Evolutionary conservation across 2,113 vertebrate species (phyloP), one percentile per base, ranked within the genome.

Genomic region (Neofelis nebulosa): DNA sequence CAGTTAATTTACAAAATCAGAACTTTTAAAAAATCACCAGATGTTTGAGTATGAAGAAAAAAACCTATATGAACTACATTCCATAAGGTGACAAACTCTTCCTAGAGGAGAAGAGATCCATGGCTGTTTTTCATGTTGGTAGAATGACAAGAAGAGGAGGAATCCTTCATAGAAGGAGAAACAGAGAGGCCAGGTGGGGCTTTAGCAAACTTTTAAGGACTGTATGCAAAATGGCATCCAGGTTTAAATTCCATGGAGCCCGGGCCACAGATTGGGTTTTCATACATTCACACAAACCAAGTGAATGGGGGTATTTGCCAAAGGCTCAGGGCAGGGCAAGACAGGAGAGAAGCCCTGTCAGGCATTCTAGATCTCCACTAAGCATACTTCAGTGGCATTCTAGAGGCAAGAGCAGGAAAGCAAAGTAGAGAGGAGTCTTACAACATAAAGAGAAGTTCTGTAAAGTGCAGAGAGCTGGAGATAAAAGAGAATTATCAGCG

Each of bases 1-100:
- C 45, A 74, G 52, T 94, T 97, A 90, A 95, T 95, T 92, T 92
- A 96, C 48, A 97, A 96, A 79, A 71, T 63, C n/a, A 71, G 69
- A 84, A 25, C 18, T 90, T 96, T 91, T 36, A 4, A 91, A 96
- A 94, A 68, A 88, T 76, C 52, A 69, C 14, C 89, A 94, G 69
- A 93, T 95, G 71, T 91, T 65, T 93, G 65, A 92, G 29, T 88
- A 57, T 69, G 25, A 50, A 45, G 87, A 92, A 76, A 45, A 57
- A 15, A 25, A 41, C 18, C 12, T 36, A 86, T 90, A 71, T 27
- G 65, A 91, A 91, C 36, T 81, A 19, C 11, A 61, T 93, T 91
- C 81, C 38, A 61, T 52, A 81, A 92, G 8, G 74, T 65, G 31
- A 81, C 86, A 93, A 93, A 96, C 18, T 65, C 55, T 80, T 90